Base-by-base conservation (phyloP, 1,140 invertebrate genomes). In the Drosophila sulfurigaster region DNA sequence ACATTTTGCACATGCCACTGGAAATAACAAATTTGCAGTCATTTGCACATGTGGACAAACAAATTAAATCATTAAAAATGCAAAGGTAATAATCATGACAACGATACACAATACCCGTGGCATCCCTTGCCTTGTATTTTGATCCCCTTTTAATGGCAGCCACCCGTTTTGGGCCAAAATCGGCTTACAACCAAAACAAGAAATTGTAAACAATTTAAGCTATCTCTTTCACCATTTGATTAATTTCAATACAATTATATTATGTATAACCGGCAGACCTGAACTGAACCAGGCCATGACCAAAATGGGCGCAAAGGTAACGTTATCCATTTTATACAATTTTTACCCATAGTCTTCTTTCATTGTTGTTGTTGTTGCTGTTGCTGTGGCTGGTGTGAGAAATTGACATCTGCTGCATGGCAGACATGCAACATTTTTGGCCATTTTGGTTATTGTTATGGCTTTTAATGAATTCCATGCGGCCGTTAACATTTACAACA, bases 31-130 rank as follows among this genome's bases (percentile, higher is more conserved):
- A 59, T 51, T 30, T 48, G 11, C 13, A 20, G 64, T 70, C 68
- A 73, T 73, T 87, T 75, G 45, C 71, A 73, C 71, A 76, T 73
- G 69, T 82, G 72, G 65, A 62, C 67, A 83, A 83, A 81, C 74
- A 89, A 81, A 88, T 78, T 64, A 78, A 73, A 63, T 46, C 59
- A 88, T 83, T 83, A 75, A 89, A 71, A 87, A 82, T 73, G 64
- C 56, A 79, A 52, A 82, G 71, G 75, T 82, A 79, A 87, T 82
- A 73, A 76, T 56, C 54, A 75, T 82, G 77, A 75, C 75, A 80
- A 66, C 75, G 49, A 77, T 56, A 66, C 28, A n/a, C 13, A 28
- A 51, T 25, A 25, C 20, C 64, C 25, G 30, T 52, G 25, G n/a
- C 25, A 28, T 28, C 3, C n/a, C 25, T 38, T 0, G 3, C 20